Percentiles rank a stretch among this genome's conserved stretches.
Evolutionary conservation across 2,113 vertebrate species (phyloP).

Genomic region (Otis tarda): DNA sequence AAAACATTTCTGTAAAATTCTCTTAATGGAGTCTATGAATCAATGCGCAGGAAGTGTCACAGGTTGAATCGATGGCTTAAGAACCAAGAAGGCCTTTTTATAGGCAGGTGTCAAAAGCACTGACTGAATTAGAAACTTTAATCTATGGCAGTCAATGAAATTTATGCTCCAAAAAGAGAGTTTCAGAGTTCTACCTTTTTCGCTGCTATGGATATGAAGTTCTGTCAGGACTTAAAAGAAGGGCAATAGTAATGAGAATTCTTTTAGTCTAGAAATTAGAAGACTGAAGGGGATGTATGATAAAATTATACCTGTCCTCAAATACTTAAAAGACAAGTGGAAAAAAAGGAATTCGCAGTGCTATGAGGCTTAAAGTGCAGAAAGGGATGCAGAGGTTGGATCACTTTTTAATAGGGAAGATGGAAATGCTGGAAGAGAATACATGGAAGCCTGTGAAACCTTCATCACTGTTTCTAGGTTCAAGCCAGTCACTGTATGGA

Average conservation of each 20-base stretch:
- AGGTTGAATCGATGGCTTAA: not conserved
- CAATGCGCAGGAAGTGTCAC: not conserved
- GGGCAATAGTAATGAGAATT: not conserved
- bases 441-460: not conserved
- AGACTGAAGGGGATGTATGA: not conserved
- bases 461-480: not conserved
- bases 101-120: constrained; percentile 9
- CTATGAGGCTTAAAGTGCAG: not conserved
- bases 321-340: not conserved
- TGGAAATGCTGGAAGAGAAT: not conserved
- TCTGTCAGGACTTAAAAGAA: not conserved
- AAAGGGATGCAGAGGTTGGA: not conserved
- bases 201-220: not conserved
- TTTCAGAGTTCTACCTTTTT: not conserved
- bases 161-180: not conserved
- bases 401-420: not conserved
- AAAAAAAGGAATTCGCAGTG: not conserved
- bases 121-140: constrained; percentile 26
- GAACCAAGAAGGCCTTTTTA: constrained; percentile 7
- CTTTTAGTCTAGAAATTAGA: not conserved
- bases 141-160: not conserved
- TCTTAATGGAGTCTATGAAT: constrained; percentile 34
- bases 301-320: not conserved
- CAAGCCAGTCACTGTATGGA: not conserved
- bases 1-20: constrained; percentile 45